Evolutionary conservation across 2,113 vertebrate species (phyloP).

Genomic region (Stegastes partitus): DNA sequence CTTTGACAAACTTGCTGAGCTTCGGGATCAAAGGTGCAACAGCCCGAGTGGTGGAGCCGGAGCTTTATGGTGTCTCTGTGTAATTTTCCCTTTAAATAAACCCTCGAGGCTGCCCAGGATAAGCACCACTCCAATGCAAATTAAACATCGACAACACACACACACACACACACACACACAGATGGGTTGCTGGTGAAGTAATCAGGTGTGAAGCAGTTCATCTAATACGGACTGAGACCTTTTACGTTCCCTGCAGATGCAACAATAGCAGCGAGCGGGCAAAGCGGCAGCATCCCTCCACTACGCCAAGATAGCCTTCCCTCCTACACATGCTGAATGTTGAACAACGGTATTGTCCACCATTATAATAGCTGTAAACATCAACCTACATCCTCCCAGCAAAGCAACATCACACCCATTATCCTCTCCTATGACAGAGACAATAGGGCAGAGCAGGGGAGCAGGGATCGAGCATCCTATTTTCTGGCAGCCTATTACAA

Average conservation of each 20-base stretch:
- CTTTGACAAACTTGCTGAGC: conserved; percentile 52
- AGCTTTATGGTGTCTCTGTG: conserved; percentile 3
- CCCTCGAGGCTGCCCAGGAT: conserved; percentile 15
- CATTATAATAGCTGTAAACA: conserved; percentile 67
- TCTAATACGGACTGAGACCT: not conserved
- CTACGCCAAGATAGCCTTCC: conserved; percentile 22
- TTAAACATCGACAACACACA: conserved; percentile 28
- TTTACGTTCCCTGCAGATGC: conserved; percentile 31
- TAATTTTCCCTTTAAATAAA: conserved; percentile 54
- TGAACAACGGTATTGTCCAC: conserved; percentile 60
- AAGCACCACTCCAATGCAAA: conserved; percentile 16
- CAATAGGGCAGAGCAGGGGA: conserved; percentile 62
- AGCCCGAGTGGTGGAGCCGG: conserved; percentile 15
- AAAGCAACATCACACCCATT: conserved; percentile 69
- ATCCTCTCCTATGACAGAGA: conserved; percentile 64
- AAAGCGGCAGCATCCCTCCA: conserved; percentile 8
- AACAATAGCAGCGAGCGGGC: conserved; percentile 39
- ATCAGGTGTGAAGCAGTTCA: conserved; percentile 11
- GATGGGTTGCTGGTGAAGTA: conserved; percentile 22
- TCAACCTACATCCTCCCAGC: conserved; percentile 63
- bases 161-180: conserved; percentile 5
- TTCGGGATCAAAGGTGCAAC: conserved; percentile 43
- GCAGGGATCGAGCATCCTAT: conserved; percentile 58
- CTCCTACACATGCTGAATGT: conserved; percentile 42
- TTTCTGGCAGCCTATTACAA: conserved; percentile 69